Percentiles rank a stretch among this genome's conserved stretches.
Evolutionary conservation across 2,797 vertebrate genomes (phyloP).

Genomic region (Sebastes trivittatus): DNA sequence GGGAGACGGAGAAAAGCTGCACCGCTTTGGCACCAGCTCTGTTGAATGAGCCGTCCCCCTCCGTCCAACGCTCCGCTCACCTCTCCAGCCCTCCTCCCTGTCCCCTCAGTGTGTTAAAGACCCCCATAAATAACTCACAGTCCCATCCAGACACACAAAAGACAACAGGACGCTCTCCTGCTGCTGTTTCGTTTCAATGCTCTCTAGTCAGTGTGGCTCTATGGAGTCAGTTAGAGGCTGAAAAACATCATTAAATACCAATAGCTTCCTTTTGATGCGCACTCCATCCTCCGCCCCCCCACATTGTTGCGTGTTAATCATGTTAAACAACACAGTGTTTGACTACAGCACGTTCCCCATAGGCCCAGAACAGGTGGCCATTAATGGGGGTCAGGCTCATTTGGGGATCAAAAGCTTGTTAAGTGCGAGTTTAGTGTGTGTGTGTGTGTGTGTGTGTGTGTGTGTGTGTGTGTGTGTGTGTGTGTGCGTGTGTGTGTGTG

Average conservation of each 20-base stretch:
- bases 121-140: slow-evolving; percentile 59
- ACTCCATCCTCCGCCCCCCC: slow-evolving; percentile 20
- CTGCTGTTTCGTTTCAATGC: slow-evolving; percentile 49
- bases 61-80: slow-evolving; percentile 24
- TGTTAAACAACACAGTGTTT: slow-evolving; percentile 65
- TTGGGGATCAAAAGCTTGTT: slow-evolving; percentile 43
- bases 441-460: not conserved
- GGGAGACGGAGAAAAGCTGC: slow-evolving; percentile 31
- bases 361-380: slow-evolving; percentile 66
- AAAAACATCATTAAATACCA: slow-evolving; percentile 73
- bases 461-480: fast-evolving
- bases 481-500: too few species aligned
- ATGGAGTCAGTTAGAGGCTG: slow-evolving; percentile 44
- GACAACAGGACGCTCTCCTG: slow-evolving; percentile 53
- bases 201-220: slow-evolving; percentile 8
- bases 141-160: slow-evolving; percentile 43
- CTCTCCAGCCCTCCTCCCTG: slow-evolving; percentile 31
- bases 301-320: slow-evolving; percentile 59
- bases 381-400: slow-evolving; percentile 54
- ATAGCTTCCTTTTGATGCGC: slow-evolving; percentile 56
- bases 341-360: slow-evolving; percentile 47
- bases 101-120: slow-evolving; percentile 45
- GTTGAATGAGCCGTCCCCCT: slow-evolving; percentile 27
- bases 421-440: slow-evolving; percentile 29
- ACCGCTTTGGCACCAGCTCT: slow-evolving; percentile 20